Base-by-base conservation (phyloP, 1,140 invertebrate species). In the Drosophila kurseongensis region DNA sequence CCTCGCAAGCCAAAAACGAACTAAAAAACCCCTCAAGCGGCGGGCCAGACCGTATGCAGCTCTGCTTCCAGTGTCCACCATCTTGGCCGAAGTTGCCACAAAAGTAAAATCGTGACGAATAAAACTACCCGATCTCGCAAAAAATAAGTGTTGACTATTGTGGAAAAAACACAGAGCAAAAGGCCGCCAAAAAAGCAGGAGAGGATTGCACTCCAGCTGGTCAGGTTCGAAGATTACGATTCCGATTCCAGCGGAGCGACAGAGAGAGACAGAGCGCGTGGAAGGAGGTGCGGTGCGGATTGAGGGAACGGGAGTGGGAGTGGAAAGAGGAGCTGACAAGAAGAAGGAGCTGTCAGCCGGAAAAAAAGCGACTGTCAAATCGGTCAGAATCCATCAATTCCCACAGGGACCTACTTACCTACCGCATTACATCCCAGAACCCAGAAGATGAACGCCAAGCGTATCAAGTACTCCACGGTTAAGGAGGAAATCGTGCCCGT, bases 401-500 rank as follows among this genome's bases (percentile, higher is more conserved):
- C 5, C 23, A 10, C 10, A 47, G 18, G 44, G 18, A 47, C 9
- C 5, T n/a, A 9, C 6, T 44, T 13, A 60, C 8, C 36, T 10
- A 38, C 16, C 16, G 44, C 10, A 5, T 2, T 1, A 16, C 14
- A 16, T 23, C 8, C 4, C 29, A 14, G 10, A 8, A 3, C n/a
- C 4, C n/a, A 6, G 23, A n/a, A 51, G 14, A 92, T 92, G 91
- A 91, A 91, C 29, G 61, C 81, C 40, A 92, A 91, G 38, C 88
- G 90, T 38, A 54, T 89, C 0, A 91, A 91, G 56, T 92, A 80
- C 27, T 55, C 69, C 0, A 16, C 58, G 0, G 56, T 76, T 5
- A 91, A 90, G 59, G 73, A 89, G 51, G 90, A 91, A 29, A 75
- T 91, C 4, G 77, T 91, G 35, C 83, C 90, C n/a, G 90, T 90